Base-by-base conservation (phyloP, 30 jellyfish, hydroid and myxozoan species). In the Cassiopea andromeda region DNA sequence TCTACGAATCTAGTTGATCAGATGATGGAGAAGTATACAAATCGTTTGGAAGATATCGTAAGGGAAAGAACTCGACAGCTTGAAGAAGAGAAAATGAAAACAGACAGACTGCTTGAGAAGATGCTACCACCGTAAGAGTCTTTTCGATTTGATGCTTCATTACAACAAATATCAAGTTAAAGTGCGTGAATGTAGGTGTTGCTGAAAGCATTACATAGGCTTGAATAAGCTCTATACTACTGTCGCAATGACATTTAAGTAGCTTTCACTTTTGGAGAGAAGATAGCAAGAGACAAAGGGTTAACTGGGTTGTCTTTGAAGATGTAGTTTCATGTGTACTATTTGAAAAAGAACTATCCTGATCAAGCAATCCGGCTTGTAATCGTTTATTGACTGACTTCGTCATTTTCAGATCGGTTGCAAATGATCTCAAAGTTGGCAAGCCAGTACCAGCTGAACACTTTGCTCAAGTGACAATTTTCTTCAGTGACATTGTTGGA, bases 401-500 rank as follows among this genome's bases (percentile, higher is more conserved):
- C 0, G 38, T 64, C 27, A 13, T 27, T 47, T 45, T 46, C 60
- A 96, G 99, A 50, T 68, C 99, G 0, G 97, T 96, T 1, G 99
- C 99, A 7, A 92, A 96, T 66, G 93, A 96, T 48, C 76, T 96
- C 89, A 96, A 96, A 67, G 93, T 92, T 80, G 99, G 99, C 46
- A 84, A 92, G 48, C 97, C 97, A 18, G 99, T 96, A n/a, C 88
- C 85, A 44, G 99, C 99, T 7, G 99, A 96, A 84, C 87, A 84
- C 7, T 96, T 96, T 66, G 96, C 91, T 69, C 88, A 94, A 47
- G 99, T 96, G 71, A 96, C 99, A 57, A 96, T 96, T 48, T 96
- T 96, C 92, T 96, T 96, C 85, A 93, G 98, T 60, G 99, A 96
- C 78, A 96, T 96, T 43, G 99, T 96, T 73, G 99, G 99, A 46